These are phyloP conservation scores for Drosophila demipolita DNA, from an alignment of 2,888 invertebrate species.

Conservation along the genomic window DNA sequence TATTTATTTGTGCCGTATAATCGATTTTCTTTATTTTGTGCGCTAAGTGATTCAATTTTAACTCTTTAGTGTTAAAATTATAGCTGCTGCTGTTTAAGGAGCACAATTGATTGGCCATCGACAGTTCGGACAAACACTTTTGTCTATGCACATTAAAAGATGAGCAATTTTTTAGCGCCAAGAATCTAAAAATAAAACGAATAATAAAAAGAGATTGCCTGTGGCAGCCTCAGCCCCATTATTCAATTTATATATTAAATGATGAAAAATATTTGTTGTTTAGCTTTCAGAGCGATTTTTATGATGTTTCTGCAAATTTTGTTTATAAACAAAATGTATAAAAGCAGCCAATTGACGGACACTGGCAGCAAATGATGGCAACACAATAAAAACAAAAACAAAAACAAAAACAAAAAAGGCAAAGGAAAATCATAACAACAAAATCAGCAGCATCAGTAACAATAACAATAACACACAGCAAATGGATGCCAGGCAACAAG, in stretches of 20 bases:
- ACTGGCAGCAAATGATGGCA: conserved; percentile 45
- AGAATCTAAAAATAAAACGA: conserved; percentile 21
- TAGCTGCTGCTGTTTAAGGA: neutral
- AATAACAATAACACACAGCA: conserved; percentile 7
- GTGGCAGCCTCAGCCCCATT: neutral
- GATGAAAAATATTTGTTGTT: conserved; percentile 67
- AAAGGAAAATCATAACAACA: conserved; percentile 14
- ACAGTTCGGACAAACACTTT: neutral
- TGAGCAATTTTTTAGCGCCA: conserved; percentile 19
- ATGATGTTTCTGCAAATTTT: conserved; percentile 63
- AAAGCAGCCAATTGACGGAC: conserved; percentile 59
- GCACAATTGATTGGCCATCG: neutral
- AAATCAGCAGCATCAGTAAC: conserved; percentile 5
- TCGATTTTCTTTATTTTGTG: neutral
- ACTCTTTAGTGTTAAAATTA: neutral
- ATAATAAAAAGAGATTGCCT: conserved; percentile 14
- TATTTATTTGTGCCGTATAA: neutral
- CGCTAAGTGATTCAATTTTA: neutral
- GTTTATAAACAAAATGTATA: conserved; percentile 66
- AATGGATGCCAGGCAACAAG: conserved; percentile 14
- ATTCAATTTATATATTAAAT: conserved; percentile 31
- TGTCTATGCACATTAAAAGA: neutral
- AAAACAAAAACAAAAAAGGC: conserved; percentile 22
- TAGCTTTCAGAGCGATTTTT: conserved; percentile 57
- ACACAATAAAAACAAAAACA: conserved; percentile 37